A percentile compares a stretch with the other conserved stretches of the same genome.
These are phyloP conservation scores for Dynastes hyllus DNA, from an alignment of 2,888 invertebrate species.

Conservation along the genomic window DNA sequence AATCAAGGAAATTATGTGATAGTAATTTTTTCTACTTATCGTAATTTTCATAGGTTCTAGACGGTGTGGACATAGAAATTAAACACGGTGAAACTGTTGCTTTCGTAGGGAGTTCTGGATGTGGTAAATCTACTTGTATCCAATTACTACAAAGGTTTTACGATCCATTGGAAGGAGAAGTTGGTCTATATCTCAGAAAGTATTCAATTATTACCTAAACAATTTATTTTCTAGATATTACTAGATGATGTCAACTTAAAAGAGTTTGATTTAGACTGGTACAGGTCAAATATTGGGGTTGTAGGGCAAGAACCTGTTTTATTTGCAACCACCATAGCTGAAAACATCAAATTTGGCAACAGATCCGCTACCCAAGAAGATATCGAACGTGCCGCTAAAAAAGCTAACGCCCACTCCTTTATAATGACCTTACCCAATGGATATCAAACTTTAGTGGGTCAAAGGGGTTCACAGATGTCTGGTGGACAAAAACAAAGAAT, in stretches of 20 bases:
- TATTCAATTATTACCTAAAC: background rate
- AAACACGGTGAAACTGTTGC: conserved; percentile 85
- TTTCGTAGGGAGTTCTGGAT: conserved; percentile 82
- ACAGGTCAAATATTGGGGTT: conserved; percentile 88
- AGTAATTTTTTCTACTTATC: background rate
- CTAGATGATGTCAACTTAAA: conserved; percentile 82
- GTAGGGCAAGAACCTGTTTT: conserved; percentile 94
- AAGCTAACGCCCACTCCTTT: conserved; percentile 86
- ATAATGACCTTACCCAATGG: conserved; percentile 84
- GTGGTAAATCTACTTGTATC: conserved; percentile 86
- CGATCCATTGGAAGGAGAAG: conserved; percentile 79
- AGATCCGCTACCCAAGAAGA: conserved; percentile 78
- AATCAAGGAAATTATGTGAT: background rate
- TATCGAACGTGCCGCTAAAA: conserved; percentile 80
- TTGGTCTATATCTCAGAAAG: conserved; percentile 67
- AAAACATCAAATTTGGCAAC: conserved; percentile 89
- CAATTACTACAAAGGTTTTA: conserved; percentile 85
- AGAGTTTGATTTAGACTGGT: conserved; percentile 84
- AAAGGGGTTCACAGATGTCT: conserved; percentile 86
- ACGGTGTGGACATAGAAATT: conserved; percentile 79
- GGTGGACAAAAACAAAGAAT: conserved; percentile 94
- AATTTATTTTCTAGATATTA: conserved; percentile 70
- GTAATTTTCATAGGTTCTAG: conserved; percentile 72
- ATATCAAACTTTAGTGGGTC: conserved; percentile 89
- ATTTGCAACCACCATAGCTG: conserved; percentile 87